Evolutionary conservation across 2,888 invertebrate species (phyloP).

Genomic region (Iselma pallidipennis): DNA sequence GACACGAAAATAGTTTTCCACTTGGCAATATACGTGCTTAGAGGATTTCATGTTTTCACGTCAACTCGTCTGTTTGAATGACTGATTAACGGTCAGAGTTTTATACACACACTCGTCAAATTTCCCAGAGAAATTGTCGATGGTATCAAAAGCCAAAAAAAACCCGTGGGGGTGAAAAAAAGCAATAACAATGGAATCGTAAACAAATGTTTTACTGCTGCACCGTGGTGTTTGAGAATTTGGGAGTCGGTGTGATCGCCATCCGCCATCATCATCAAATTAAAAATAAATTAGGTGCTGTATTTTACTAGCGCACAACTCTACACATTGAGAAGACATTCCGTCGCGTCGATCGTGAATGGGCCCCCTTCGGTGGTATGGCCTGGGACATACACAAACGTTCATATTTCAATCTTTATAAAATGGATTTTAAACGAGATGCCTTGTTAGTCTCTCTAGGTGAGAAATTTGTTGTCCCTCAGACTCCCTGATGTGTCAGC

Average conservation of each 20-base stretch:
- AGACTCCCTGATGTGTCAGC: conserved; percentile 50
- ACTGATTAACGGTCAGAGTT: conserved; percentile 32
- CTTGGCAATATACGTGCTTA: conserved; percentile 30
- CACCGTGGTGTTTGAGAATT: no score
- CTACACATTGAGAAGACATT: conserved; percentile 12
- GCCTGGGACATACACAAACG: conserved; percentile 46
- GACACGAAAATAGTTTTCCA: conserved; percentile 34
- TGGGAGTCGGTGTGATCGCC: no score
- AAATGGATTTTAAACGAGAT: conserved; percentile 54
- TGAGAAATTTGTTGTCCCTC: conserved; percentile 57
- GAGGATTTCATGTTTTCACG: conserved; percentile 43
- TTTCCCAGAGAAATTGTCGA: background rate
- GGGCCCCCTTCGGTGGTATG: conserved; percentile 49
- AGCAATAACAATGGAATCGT: no score
- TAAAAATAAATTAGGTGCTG: conserved; percentile 21
- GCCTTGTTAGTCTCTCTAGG: conserved; percentile 56
- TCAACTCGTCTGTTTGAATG: conserved; percentile 37
- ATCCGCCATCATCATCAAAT: conserved; percentile 9
- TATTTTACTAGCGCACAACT: conserved; percentile 27
- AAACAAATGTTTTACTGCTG: no score
- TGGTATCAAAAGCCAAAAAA: background rate
- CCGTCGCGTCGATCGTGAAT: conserved; percentile 44
- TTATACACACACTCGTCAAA: no score
- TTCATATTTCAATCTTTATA: conserved; percentile 55
- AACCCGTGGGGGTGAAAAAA: no score